Evolutionary conservation across 2,113 vertebrate genomes (phyloP), one percentile per base, ranked within the genome.

Genomic region (Hyla sarda): DNA sequence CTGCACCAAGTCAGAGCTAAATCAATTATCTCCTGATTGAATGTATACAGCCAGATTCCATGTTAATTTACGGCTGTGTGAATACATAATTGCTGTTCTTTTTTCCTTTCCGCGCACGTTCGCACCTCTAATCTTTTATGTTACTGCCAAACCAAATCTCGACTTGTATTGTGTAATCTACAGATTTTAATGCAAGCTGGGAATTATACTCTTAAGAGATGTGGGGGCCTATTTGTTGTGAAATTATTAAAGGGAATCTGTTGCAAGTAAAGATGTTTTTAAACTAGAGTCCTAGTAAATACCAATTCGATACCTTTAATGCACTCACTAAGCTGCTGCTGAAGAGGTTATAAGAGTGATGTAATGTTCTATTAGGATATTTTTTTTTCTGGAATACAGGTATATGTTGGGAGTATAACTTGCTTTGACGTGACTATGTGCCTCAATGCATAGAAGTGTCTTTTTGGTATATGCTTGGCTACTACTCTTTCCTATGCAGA

Each of bases 1-100:
- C 78, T 65, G 78, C 78, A 65, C 78, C 78, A 62, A 47, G 56
- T 81, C 56, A 65, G 56, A 62, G 37, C 37, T 45, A 65, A 81
- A 81, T 81, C 78, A 62, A 81, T 81, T 81, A 81, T 82, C 60
- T 82, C 80, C n/a, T 82, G 80, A 69, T 82, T 82, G 80, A 82
- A 82, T 82, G 41, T 82, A 67, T 71, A 50, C 80, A 82, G 80
- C 80, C 30, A 50, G 41, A 71, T 82, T 82, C 80, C 19, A 62
- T 21, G 80, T 69, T 82, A 69, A 48, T 69, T 71, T 71, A 69
- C 34, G 45, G 45, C 80, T 34, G 60, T 41, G 76, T 71, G 60
- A 82, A 82, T 82, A 71, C 47, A 82, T 82, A 52, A 71, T 71
- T 32, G 80, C 78, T 81, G 56, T 60, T 81, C 78, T 81, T 58